These are phyloP conservation scores for Ochropleura leucogaster DNA, from an alignment of 2,888 invertebrate genomes.

Conservation along the genomic window DNA sequence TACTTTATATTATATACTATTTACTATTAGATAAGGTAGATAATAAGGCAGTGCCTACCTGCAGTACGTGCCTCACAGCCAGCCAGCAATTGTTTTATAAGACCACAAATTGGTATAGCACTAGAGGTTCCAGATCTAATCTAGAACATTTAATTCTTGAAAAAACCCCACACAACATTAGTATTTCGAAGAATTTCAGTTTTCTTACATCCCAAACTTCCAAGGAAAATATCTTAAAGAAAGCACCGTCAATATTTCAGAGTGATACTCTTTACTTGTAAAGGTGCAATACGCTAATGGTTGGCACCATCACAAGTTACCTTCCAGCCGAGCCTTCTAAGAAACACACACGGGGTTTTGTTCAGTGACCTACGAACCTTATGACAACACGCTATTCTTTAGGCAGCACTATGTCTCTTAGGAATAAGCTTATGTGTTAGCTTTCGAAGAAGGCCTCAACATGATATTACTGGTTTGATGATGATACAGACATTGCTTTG, in stretches of 20 bases:
- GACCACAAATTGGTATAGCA: not conserved
- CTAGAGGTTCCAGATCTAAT: not conserved
- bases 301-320: conserved; percentile 14
- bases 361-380: conserved; percentile 22
- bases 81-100: too few relatives aligned
- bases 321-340: not conserved
- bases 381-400: not conserved
- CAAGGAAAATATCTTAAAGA: conserved; percentile 12
- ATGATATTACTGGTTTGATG: not conserved
- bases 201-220: not conserved
- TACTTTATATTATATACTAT: too few relatives aligned
- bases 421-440: not conserved
- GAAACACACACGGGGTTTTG: not conserved
- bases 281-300: conserved; percentile 52
- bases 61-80: too few relatives aligned
- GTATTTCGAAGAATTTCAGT: not conserved
- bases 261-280: conserved; percentile 35
- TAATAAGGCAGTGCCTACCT: too few relatives aligned
- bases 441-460: not conserved
- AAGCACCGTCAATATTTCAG: conserved; percentile 30
- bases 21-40: too few relatives aligned
- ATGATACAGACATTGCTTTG: conserved; percentile 1
- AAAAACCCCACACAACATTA: not conserved
- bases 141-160: not conserved
- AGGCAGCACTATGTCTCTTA: not conserved